Evolutionary conservation across 2,888 invertebrate species (phyloP).

Genomic region (Chalcis sispes): DNA sequence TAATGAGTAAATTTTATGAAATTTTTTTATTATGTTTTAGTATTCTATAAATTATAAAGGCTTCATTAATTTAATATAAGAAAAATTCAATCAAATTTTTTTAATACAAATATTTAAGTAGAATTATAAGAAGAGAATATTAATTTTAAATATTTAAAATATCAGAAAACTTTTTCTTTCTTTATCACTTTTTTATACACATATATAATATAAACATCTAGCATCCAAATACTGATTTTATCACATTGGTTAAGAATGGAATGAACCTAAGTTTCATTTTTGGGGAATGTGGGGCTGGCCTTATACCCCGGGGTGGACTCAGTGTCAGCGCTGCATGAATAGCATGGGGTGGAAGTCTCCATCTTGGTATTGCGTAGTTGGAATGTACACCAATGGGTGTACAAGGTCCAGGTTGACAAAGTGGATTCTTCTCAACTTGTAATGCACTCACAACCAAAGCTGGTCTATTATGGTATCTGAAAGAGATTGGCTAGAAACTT

Average conservation of each 20-base stretch:
- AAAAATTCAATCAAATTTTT: too few species aligned
- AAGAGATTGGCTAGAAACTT: constrained; percentile 50
- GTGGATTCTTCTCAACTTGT: constrained; percentile 94
- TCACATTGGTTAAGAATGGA: constrained; percentile 59
- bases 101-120: background rate
- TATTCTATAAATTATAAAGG: too few species aligned
- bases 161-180: constrained; percentile 33
- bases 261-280: constrained; percentile 94
- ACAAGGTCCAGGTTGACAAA: constrained; percentile 90
- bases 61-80: too few species aligned
- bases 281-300: constrained; percentile 86
- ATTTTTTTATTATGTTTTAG: constrained; percentile 1
- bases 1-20: background rate
- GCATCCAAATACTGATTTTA: constrained; percentile 66
- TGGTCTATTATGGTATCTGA: constrained; percentile 89
- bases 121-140: too few species aligned
- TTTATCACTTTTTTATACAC: constrained; percentile 56
- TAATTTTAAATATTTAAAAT: background rate
- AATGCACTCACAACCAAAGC: constrained; percentile 95
- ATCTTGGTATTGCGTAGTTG: constrained; percentile 74
- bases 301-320: constrained; percentile 77
- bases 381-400: constrained; percentile 74
- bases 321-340: constrained; percentile 84
- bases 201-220: constrained; percentile 70
- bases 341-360: constrained; percentile 77